Base-by-base conservation (phyloP, 1,140 invertebrate species). In the Pseudomyrmex sp. region DNA sequence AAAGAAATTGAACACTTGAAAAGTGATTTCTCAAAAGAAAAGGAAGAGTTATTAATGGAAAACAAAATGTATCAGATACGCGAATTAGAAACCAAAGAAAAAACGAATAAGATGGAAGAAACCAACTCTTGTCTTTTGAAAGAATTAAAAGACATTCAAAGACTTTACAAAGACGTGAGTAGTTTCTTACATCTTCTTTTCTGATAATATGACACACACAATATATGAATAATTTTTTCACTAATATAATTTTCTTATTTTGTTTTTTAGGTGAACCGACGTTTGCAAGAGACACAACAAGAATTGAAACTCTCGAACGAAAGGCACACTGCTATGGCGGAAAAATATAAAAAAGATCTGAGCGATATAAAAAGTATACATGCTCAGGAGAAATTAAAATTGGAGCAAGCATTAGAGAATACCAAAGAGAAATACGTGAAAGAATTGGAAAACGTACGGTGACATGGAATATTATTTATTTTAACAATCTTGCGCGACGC, bases 361-460 rank as follows among this genome's bases (percentile, higher is more conserved):
- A 88, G 90, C 54, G 74, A 73, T n/a, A 54, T 89, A 13, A 84
- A 82, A n/a, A 88, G 88, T 56, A 74, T 65, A 70, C 83, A 90
- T 1, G 70, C 69, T 12, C 85, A 91, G 56, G 91, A 94, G 76
- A 79, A 89, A 15, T 80, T 82, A 50, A 85, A 88, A 65, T 23
- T 94, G 18, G 82, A 90, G 18, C 82, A 89, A 5, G 87, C 90
- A 72, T 88, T 91, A 12, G 79, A 89, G 15, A 85, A 92, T 44
- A 69, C 86, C 13, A 77, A 76, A 76, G 48, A 77, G 2, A 76
- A 91, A 79, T 90, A 92, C 15, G 68, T 91, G 48, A 85, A 83
- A 61, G 73, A 90, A 72, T 65, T 91, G n/a, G 89, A 93, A 84
- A 91, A 90, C 86, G 92, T 93, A 92, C 50, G 26, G 59, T 79